Evolutionary conservation across 2,113 vertebrate species (phyloP), one percentile per base, ranked within the genome.

Genomic region (Chelonoidis abingdonii): DNA sequence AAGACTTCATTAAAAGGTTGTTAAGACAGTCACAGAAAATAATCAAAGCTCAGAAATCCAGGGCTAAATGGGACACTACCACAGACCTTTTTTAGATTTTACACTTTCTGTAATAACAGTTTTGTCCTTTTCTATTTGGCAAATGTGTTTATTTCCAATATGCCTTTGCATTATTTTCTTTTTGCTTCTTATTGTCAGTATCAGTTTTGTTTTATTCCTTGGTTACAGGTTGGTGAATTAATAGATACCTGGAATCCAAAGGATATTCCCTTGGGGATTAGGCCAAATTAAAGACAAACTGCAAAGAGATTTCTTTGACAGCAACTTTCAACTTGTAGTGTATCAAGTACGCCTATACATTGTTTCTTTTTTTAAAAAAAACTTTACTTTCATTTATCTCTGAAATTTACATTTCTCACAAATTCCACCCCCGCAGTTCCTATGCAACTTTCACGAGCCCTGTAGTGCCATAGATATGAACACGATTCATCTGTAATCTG

Each of bases 161-260:
- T 21, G 82, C 5, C 3, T 4, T 59, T 91, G 35, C 17, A 38
- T 72, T 83, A 75, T 91, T 95, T 78, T 44, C 14, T 94, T 84
- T 50, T 94, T 87, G 57, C 83, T 96, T 92, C 47, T 22, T 96
- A 49, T 80, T 75, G 72, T 53, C 31, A 90, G 3, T 93, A 89
- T 83, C 75, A 87, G 53, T 11, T 89, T 81, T 9, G 57, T 92
- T 95, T 65, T 97, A 88, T 91, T 52, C n/a, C 53, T 84, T n/a
- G 25, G 72, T 79, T 97, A 94, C 38, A 96, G 86, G 91, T 27
- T 72, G 91, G 93, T 95, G 93, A 92, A 97, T 96, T 95, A 97
- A 96, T 31, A 91, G 56, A 54, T 83, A 94, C 50, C 91, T 94
- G 47, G 41, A 95, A 87, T 88, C 21, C 83, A 47, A 87, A 93